These are phyloP conservation scores for Apodemia mormo DNA, from an alignment of 2,888 invertebrate genomes.

Conservation along the genomic window DNA sequence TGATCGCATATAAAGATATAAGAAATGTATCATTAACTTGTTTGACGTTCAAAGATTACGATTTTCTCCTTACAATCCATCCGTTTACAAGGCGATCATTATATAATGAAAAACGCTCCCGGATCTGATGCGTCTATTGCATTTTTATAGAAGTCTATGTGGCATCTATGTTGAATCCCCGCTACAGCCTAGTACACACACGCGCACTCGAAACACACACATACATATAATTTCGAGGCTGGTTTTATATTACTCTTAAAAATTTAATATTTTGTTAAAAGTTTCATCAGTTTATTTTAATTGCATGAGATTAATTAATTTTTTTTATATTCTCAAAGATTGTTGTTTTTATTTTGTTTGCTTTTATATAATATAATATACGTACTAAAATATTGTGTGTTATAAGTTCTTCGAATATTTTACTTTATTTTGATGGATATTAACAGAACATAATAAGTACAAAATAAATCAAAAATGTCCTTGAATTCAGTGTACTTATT, in stretches of 20 bases:
- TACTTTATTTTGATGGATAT: no score
- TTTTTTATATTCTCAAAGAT: neutral
- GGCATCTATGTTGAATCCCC: conserved; percentile 38
- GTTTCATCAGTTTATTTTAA: neutral
- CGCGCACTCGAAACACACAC: conserved; percentile 26
- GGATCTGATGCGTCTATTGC: neutral
- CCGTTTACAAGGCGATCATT: neutral
- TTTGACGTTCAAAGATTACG: no score
- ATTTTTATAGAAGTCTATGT: neutral
- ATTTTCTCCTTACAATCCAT: no score
- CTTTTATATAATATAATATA: no score
- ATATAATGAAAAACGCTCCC: neutral
- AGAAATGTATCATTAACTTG: no score
- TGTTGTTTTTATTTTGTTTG: neutral
- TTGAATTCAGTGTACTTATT: no score
- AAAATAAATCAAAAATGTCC: no score
- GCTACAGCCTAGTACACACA: conserved; percentile 38
- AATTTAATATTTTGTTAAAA: neutral
- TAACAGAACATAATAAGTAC: no score
- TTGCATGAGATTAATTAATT: neutral
- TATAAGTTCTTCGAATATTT: no score
- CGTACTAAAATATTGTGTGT: no score
- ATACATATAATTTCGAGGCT: neutral
- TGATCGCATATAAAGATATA: no score
- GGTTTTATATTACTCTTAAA: conserved; percentile 3